These are phyloP conservation scores for Campoplex capitator DNA, from an alignment of 2,888 invertebrate species.

Conservation along the genomic window DNA sequence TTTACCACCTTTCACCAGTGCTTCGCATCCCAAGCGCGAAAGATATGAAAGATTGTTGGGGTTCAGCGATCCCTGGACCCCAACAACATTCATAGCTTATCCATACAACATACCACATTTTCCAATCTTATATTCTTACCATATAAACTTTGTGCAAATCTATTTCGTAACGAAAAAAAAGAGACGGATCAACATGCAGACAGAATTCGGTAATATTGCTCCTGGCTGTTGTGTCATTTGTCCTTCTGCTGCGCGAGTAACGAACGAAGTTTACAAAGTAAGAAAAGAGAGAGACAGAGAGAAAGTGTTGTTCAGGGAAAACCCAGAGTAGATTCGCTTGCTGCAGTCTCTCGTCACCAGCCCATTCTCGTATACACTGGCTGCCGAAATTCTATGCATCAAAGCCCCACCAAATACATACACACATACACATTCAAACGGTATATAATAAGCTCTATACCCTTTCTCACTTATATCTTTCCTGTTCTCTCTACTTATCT, in stretches of 20 bases:
- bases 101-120: not conserved
- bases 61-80: not conserved
- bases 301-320: slow-evolving; percentile 20
- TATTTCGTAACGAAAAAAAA: not conserved
- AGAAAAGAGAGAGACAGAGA: not conserved
- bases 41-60: too few species aligned
- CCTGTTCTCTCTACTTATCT: slow-evolving; percentile 32
- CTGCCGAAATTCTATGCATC: slow-evolving; percentile 28
- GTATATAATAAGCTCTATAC: slow-evolving; percentile 24
- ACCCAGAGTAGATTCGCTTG: slow-evolving; percentile 54
- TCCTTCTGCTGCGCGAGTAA: slow-evolving; percentile 35
- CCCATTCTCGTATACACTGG: slow-evolving; percentile 30
- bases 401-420: slow-evolving; percentile 15
- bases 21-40: too few species aligned
- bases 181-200: not conserved
- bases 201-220: slow-evolving; percentile 35
- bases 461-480: slow-evolving; percentile 47
- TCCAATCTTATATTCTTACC: not conserved
- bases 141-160: not conserved
- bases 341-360: slow-evolving; percentile 59
- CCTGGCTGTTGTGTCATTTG: slow-evolving; percentile 49
- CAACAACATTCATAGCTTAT: not conserved
- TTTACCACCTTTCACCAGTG: not conserved
- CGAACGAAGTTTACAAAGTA: slow-evolving; percentile 51
- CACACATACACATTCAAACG: not conserved